Evolutionary conservation across 2,888 invertebrate species (phyloP).

Genomic region (Colostygia pectinataria): DNA sequence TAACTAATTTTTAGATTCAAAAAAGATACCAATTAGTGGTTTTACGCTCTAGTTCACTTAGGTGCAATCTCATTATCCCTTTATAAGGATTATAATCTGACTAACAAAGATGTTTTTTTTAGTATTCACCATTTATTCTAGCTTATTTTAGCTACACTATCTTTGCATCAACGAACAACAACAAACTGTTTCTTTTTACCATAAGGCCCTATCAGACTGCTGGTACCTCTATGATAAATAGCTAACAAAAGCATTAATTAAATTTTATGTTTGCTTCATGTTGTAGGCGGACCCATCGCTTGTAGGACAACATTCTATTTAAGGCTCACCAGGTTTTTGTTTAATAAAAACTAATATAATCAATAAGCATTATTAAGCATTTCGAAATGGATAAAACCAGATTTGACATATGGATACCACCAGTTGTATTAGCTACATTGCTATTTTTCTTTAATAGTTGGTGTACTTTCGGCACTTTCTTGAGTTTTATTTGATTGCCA

Average conservation of each 20-base stretch:
- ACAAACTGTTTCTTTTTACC: slow-evolving; percentile 38
- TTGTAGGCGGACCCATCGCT: slow-evolving; percentile 60
- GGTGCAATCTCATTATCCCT: too few relatives aligned
- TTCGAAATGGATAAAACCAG: slow-evolving; percentile 30
- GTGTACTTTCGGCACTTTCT: too few relatives aligned
- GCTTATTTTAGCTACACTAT: slow-evolving; percentile 26
- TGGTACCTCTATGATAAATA: slow-evolving; percentile 62
- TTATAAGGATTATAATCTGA: slow-evolving; percentile 11
- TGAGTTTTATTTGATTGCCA: too few relatives aligned
- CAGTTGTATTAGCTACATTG: too few relatives aligned
- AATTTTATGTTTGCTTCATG: slow-evolving; percentile 52
- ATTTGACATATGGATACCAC: slow-evolving; percentile 18
- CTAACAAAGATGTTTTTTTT: slow-evolving; percentile 2
- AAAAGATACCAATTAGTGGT: too few relatives aligned
- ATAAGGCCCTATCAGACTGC: slow-evolving; percentile 46
- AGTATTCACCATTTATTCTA: slow-evolving; percentile 17
- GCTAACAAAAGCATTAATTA: slow-evolving; percentile 65
- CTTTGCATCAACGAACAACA: slow-evolving; percentile 25
- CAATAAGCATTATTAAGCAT: slow-evolving; percentile 22
- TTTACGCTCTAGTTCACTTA: too few relatives aligned
- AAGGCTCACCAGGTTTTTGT: slow-evolving; percentile 53
- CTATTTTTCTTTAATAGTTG: too few relatives aligned
- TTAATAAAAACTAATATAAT: slow-evolving; percentile 43
- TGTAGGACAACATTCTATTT: slow-evolving; percentile 71
- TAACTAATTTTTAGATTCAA: too few relatives aligned